These are phyloP conservation scores for Portevinia maculata DNA, from an alignment of 2,888 invertebrate genomes.

Conservation along the genomic window DNA sequence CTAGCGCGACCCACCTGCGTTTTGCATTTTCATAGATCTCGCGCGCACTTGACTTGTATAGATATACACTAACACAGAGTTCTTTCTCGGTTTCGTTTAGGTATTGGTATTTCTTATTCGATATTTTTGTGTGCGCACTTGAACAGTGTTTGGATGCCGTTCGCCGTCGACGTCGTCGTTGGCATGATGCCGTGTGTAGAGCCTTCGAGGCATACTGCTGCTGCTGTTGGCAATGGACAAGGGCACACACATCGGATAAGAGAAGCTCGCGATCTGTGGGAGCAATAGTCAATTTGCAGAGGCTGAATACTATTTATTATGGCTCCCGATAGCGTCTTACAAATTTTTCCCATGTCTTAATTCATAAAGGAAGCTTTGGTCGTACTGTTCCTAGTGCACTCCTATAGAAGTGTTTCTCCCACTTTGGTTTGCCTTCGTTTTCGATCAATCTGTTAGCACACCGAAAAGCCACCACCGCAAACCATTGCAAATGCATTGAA, in stretches of 20 bases:
- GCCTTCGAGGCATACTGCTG: slow-evolving; percentile 57
- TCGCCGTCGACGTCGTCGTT: slow-evolving; percentile 30
- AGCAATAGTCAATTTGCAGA: slow-evolving; percentile 75
- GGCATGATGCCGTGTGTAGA: slow-evolving; percentile 69
- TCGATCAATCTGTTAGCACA: slow-evolving; percentile 63
- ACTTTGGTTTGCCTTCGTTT: slow-evolving; percentile 29
- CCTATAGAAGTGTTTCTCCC: slow-evolving; percentile 10
- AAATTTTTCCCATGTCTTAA: slow-evolving; percentile 76
- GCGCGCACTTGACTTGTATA: slow-evolving; percentile 57
- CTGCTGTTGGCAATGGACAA: slow-evolving; percentile 71
- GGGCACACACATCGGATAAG: slow-evolving; percentile 77
- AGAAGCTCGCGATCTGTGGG: slow-evolving; percentile 75
- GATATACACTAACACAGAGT: slow-evolving; percentile 43
- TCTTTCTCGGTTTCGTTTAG: slow-evolving; percentile 30
- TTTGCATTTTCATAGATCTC: slow-evolving; percentile 75
- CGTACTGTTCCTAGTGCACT: slow-evolving; percentile 1
- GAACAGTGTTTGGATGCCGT: slow-evolving; percentile 57
- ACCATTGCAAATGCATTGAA: slow-evolving; percentile 15
- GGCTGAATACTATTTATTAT: slow-evolving; percentile 75
- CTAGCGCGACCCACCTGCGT: slow-evolving; percentile 74
- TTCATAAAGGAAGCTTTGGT: slow-evolving; percentile 74
- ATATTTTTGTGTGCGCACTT: slow-evolving; percentile 62
- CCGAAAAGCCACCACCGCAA: slow-evolving; percentile 44
- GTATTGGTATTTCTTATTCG: slow-evolving; percentile 50
- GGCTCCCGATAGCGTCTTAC: slow-evolving; percentile 75